Evolutionary conservation across 1,140 invertebrate species (phyloP), one percentile per base, ranked within the genome.

Genomic region (Microvelia longipes): DNA sequence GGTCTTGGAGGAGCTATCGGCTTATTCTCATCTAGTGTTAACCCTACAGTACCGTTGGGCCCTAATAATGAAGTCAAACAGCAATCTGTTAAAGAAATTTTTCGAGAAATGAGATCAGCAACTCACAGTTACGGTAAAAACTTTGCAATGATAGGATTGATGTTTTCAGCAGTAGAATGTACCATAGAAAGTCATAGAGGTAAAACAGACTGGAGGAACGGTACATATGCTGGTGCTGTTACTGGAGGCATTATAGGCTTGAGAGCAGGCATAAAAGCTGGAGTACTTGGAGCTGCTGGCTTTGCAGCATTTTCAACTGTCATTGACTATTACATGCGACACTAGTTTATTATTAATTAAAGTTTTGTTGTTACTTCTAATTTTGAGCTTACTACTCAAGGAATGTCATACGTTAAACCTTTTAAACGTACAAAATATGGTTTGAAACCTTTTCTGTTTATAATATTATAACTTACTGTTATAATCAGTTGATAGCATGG

Each of bases 201-300:
- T 28, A 96, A 96, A 80, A 89, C 87, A 65, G 96, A 98, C 79
- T 96, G 96, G 92, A 91, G 90, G 76, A 98, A 98, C 85, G 94
- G 94, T 15, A 96, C 93, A 13, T 90, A 94, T 78, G 93, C 94
- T 75, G 95, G 94, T 69, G 95, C 85, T 66, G 85, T 98, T 66
- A 96, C 94, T 62, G 96, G 96, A 71, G 95, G 94, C 63, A 75
- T 97, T n/a, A 91, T 98, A 78, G 96, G 96, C 35, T 80, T 98
- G 66, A 85, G 96, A 87, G 96, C 94, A 80, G 95, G 95, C 73
- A 80, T 97, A 26, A 95, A 94, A 82, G 93, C 94, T 69, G 93
- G 93, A 27, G 73, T 96, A 63, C 80, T 97, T 73, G 95, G 95
- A 66, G 94, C 94, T 60, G 88, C 90, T 66, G 95, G 95, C 29